phyloP scores from a whole-genome alignment of 2,888 invertebrate genomes.

The Oscheius sp. region DNA sequence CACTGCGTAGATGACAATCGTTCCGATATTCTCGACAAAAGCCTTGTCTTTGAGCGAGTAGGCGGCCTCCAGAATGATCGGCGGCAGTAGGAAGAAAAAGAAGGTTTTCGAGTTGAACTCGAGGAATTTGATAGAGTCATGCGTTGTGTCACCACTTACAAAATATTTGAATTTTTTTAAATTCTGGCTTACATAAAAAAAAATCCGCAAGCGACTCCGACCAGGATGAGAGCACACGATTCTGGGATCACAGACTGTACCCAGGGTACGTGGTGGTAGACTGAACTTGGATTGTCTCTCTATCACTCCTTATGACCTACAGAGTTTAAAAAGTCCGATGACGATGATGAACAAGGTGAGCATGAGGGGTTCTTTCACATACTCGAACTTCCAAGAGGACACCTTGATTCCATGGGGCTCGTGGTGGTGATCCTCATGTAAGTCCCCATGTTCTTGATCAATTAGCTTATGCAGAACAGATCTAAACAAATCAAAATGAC shows the following conservation, averaged over 20 bases:
- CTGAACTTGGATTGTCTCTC: conserved; percentile 36
- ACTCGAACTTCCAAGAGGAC: conserved; percentile 65
- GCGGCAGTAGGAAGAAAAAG: conserved; percentile 77
- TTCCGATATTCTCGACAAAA: conserved; percentile 77
- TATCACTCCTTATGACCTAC: conserved; percentile 68
- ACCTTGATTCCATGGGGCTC: conserved; percentile 50
- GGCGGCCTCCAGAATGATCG: conserved; percentile 77
- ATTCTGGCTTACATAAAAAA: conserved; percentile 74
- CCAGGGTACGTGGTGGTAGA: conserved; percentile 64
- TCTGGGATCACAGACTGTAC: conserved; percentile 64
- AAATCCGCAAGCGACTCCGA: conserved; percentile 76
- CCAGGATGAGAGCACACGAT: conserved; percentile 76
- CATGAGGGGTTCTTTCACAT: conserved; percentile 75
- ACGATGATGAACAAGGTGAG: conserved; percentile 76
- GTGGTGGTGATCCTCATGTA: conserved; percentile 6
- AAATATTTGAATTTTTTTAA: neutral
- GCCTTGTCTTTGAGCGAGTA: conserved; percentile 78
- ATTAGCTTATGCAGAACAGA: conserved; percentile 2
- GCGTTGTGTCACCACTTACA: conserved; percentile 55
- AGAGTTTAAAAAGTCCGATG: conserved; percentile 77
- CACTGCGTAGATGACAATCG: conserved; percentile 77
- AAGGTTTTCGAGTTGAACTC: conserved; percentile 75
- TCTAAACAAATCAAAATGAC: neutral
- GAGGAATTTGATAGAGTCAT: conserved; percentile 64
- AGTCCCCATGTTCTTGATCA: neutral